A percentile compares a stretch with the other conserved stretches of the same genome.
Evolutionary conservation across 2,113 vertebrate genomes (phyloP).

Genomic region (Nothobranchius kuhntae): DNA sequence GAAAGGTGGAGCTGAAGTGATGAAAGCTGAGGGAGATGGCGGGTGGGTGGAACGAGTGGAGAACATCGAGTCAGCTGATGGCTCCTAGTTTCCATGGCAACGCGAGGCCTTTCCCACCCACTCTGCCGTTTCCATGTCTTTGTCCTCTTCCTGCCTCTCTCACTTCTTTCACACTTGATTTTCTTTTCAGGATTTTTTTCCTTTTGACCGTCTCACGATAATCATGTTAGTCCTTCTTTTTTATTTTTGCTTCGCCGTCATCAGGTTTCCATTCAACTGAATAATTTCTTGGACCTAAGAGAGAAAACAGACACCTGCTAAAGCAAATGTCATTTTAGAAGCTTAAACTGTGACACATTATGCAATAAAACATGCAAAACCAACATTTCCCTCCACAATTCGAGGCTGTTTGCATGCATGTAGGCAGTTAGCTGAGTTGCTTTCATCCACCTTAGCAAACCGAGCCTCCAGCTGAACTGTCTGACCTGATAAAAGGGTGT

Average conservation of each 20-base stretch:
- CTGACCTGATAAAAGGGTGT: constrained; percentile 58
- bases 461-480: constrained; percentile 45
- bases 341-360: not conserved
- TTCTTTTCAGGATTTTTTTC: constrained; percentile 28
- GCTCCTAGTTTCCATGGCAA: constrained; percentile 83
- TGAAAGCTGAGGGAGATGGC: constrained; percentile 56
- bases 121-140: constrained; percentile 49
- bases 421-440: too few species aligned
- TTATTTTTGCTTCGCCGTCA: not conserved
- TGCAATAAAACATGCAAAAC: fast-evolving
- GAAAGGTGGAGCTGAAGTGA: constrained; percentile 26
- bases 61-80: constrained; percentile 80
- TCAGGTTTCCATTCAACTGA: too few species aligned
- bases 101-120: constrained; percentile 80
- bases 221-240: constrained; percentile 27
- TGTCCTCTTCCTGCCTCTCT: constrained; percentile 47
- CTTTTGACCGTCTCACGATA: constrained; percentile 12
- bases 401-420: not conserved
- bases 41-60: constrained; percentile 56
- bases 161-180: constrained; percentile 60
- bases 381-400: not conserved
- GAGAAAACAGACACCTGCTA: too few species aligned
- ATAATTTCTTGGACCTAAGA: too few species aligned
- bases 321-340: not conserved
- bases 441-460: not conserved